Evolutionary conservation across 2,797 vertebrate species (phyloP).

Genomic region (Dendrocincla fuliginosa): DNA sequence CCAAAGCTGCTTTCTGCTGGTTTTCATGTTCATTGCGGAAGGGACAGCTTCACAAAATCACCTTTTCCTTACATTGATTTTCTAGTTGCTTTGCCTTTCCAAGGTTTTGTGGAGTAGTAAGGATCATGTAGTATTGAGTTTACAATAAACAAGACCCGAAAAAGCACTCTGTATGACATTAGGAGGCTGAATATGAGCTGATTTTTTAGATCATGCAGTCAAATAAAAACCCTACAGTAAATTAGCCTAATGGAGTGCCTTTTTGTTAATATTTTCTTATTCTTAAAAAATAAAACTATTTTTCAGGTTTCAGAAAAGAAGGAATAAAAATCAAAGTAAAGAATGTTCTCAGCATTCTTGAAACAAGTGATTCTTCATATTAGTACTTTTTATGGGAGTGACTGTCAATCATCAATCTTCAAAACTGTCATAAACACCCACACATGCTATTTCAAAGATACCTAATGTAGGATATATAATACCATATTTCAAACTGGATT

Average conservation of each 20-base stretch:
- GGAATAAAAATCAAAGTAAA: background rate
- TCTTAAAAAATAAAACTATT: slow-evolving; percentile 30
- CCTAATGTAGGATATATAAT: slow-evolving; percentile 47
- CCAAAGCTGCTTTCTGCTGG: background rate
- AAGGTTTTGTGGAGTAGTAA: background rate
- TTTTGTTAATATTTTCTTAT: slow-evolving; percentile 19
- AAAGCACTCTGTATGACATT: background rate
- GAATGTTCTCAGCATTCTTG: slow-evolving; percentile 31
- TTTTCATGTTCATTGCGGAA: background rate
- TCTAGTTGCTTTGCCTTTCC: background rate
- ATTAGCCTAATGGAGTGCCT: background rate
- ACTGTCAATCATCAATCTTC: slow-evolving; percentile 53
- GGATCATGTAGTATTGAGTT: background rate
- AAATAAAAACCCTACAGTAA: background rate
- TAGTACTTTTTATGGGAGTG: slow-evolving; percentile 55
- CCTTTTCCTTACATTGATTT: background rate
- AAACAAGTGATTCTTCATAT: slow-evolving; percentile 45
- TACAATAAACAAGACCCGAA: background rate
- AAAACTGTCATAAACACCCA: slow-evolving; percentile 63
- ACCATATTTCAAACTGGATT: slow-evolving; percentile 36
- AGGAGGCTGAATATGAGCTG: background rate
- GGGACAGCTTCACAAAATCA: background rate
- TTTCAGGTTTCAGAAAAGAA: slow-evolving; percentile 1
- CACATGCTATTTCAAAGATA: slow-evolving; percentile 61
- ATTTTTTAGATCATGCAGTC: background rate